Conservation (phyloP, 2,797 vertebrate species). For the Notolepis coatsorum region DNA sequence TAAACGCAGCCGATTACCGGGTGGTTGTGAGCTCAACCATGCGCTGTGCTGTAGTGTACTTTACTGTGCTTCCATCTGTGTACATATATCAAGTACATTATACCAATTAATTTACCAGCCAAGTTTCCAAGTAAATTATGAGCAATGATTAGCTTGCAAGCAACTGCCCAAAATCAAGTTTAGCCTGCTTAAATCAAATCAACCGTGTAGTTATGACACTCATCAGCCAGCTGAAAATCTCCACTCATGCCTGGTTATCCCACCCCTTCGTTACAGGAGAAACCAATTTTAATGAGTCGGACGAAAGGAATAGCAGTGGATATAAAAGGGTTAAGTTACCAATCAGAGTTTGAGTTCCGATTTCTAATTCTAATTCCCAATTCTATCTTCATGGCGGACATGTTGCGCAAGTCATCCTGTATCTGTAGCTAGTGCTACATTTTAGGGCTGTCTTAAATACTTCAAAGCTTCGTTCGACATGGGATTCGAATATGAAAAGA, state of each 20-base stretch:
- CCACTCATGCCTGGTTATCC: slow-evolving; percentile 3
- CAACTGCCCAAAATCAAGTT: slow-evolving; percentile 4
- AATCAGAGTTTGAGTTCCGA: not conserved
- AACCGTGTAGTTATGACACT: not conserved
- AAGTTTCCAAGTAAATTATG: slow-evolving; percentile 15
- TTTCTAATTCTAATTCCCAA: slow-evolving; percentile 5
- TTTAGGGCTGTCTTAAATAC: no score
- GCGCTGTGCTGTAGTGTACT: not conserved
- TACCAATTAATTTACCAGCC: not conserved
- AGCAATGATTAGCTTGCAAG: slow-evolving; percentile 1
- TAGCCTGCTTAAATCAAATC: not conserved
- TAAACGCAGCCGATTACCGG: not conserved
- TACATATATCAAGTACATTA: not conserved
- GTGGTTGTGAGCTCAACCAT: not conserved
- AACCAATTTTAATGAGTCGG: not conserved
- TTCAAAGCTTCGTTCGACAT: no score
- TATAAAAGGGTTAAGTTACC: slow-evolving; percentile 6
- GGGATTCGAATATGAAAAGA: no score
- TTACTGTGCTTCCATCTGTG: not conserved
- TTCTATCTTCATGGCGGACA: not conserved
- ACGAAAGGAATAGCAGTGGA: slow-evolving; percentile 2
- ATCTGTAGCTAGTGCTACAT: slow-evolving; percentile 32
- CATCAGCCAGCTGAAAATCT: not conserved
- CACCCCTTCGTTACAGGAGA: slow-evolving; percentile 37
- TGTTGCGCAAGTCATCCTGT: slow-evolving; percentile 16